Conservation (phyloP, 35 echinoderm and acorn worm species). For the Ophioderma brevispina region DNA sequence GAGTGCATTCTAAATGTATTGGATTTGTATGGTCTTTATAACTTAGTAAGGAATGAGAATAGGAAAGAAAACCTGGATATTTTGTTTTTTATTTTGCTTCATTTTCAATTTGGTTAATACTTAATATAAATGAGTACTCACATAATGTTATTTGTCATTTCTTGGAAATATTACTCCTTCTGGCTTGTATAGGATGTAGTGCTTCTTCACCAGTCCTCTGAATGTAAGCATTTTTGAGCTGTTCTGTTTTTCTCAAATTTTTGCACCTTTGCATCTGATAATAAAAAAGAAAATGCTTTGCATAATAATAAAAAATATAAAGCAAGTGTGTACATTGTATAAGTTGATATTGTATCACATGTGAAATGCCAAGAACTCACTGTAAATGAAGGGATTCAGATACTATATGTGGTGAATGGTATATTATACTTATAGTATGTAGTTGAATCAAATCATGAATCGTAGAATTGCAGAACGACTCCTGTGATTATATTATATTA, state of each 20-base stretch:
- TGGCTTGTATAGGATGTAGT: conserved; percentile 6
- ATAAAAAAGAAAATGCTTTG: neutral
- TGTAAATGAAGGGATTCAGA: neutral
- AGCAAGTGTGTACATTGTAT: neutral
- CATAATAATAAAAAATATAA: neutral
- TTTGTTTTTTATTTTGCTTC: neutral
- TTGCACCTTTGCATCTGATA: neutral
- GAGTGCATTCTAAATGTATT: neutral
- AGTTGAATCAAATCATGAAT: neutral
- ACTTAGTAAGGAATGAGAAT: neutral
- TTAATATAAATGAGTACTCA: neutral
- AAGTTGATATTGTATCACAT: neutral
- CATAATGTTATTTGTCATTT: neutral
- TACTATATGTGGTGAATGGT: conserved; percentile 2
- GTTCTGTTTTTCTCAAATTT: neutral
- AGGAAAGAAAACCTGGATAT: neutral
- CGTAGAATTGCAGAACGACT: conserved; percentile 12
- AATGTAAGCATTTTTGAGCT: neutral
- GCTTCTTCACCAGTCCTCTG: neutral
- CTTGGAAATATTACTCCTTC: neutral
- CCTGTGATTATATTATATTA: conserved; percentile 2
- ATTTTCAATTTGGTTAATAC: neutral
- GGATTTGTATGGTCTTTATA: neutral
- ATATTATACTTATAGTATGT: neutral
- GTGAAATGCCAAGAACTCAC: neutral